Conservation (phyloP, 2,797 vertebrate genomes). For the Tragopan temminckii region DNA sequence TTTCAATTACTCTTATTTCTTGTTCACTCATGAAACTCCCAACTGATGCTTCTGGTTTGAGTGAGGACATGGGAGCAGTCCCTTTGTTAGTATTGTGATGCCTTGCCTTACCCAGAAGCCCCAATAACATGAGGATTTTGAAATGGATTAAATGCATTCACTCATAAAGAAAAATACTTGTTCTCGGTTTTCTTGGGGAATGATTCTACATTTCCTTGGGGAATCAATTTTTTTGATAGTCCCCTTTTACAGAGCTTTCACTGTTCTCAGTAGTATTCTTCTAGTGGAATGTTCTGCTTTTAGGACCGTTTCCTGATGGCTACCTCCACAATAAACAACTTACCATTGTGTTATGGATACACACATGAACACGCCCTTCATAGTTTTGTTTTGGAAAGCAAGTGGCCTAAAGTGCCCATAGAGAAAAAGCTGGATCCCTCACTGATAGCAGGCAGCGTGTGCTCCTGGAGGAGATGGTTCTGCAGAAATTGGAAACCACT, state of each 20-base stretch:
- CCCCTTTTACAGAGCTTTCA: background rate
- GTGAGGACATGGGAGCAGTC: background rate
- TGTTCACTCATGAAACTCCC: background rate
- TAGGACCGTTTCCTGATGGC: background rate
- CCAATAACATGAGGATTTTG: background rate
- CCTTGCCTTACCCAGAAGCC: background rate
- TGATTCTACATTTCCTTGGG: background rate
- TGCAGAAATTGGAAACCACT: background rate
- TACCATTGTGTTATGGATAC: background rate
- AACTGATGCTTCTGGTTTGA: background rate
- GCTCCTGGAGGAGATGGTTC: background rate
- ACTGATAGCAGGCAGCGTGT: background rate
- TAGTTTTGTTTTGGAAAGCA: background rate
- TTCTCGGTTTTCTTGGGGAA: background rate
- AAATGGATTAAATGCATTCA: background rate
- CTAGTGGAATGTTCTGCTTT: background rate
- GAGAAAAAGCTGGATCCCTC: background rate
- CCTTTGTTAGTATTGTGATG: background rate
- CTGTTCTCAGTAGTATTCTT: background rate
- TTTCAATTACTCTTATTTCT: background rate
- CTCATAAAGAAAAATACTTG: background rate
- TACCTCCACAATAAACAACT: background rate
- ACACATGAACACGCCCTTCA: fast-evolving
- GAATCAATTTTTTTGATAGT: background rate
- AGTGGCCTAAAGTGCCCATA: background rate